These are phyloP conservation scores for Lynx canadensis DNA, from an alignment of 2,113 vertebrate species.

Conservation along the genomic window DNA sequence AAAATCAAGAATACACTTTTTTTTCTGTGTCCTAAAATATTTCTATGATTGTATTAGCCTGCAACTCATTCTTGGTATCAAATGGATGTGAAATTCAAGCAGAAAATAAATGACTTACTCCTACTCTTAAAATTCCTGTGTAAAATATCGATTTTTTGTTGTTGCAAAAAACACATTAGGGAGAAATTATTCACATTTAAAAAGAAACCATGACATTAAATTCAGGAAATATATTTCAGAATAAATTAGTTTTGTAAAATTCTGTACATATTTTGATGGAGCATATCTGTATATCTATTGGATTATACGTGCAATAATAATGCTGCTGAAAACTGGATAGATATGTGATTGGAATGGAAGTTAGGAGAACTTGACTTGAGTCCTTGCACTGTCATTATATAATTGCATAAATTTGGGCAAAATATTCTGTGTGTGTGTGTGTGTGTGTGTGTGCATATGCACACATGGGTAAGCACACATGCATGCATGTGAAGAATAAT, in stretches of 20 bases:
- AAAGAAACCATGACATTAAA: conserved; percentile 30
- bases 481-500: not conserved
- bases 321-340: not conserved
- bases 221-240: conserved; percentile 13
- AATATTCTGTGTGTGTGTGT: not conserved
- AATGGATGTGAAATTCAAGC: conserved; percentile 41
- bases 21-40: conserved; percentile 21
- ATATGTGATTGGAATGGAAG: not conserved
- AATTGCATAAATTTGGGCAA: not conserved
- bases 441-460: not conserved
- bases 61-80: not conserved
- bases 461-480: fast-evolving
- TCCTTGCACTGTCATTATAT: not conserved
- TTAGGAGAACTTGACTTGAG: not conserved
- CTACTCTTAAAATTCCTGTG: not conserved
- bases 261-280: not conserved
- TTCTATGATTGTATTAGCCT: conserved; percentile 38
- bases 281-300: not conserved
- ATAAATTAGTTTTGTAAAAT: not conserved
- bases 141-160: not conserved
- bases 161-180: conserved; percentile 1
- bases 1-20: conserved; percentile 43
- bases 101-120: conserved; percentile 27
- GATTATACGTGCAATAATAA: not conserved
- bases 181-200: not conserved